phyloP scores from a whole-genome alignment of 1,140 invertebrate species.

The Heliconius hewitsoni region DNA sequence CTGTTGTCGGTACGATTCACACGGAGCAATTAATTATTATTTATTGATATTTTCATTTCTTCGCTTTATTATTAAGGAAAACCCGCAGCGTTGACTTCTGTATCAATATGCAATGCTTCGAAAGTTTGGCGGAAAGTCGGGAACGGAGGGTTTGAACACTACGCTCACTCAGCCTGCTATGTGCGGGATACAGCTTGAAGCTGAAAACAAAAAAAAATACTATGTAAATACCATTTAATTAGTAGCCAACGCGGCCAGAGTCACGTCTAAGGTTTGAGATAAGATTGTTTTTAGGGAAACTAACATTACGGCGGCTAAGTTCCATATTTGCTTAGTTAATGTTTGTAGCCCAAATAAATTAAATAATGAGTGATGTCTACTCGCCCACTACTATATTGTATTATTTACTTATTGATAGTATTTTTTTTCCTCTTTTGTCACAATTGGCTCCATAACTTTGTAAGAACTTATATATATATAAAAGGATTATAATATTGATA shows the following conservation, averaged over 20 bases:
- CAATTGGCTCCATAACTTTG: not conserved
- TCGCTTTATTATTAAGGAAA: too few species aligned
- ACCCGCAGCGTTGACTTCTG: too few species aligned
- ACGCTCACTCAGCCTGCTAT: too few species aligned
- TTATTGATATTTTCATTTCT: too few species aligned
- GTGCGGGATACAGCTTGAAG: too few species aligned
- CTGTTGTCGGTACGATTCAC: too few species aligned
- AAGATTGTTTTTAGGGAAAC: slow-evolving; percentile 32
- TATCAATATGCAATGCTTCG: too few species aligned
- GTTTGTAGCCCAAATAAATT: slow-evolving; percentile 48
- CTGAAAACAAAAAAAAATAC: not conserved
- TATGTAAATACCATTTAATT: not conserved
- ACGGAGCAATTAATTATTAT: too few species aligned
- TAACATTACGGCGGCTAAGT: slow-evolving; percentile 8
- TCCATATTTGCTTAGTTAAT: slow-evolving; percentile 37
- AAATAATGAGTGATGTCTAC: slow-evolving; percentile 30
- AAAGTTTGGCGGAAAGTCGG: too few species aligned
- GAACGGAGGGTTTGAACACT: too few species aligned
- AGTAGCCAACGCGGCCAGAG: slow-evolving; percentile 14
- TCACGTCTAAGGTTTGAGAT: slow-evolving; percentile 30
- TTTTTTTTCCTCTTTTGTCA: slow-evolving; percentile 36
- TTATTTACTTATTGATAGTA: slow-evolving; percentile 37
- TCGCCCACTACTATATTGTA: slow-evolving; percentile 22
- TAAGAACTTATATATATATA: slow-evolving; percentile 24
- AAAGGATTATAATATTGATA: slow-evolving; percentile 63